Evolutionary conservation across 2,888 invertebrate genomes (phyloP), one percentile per base, ranked within the genome.

Genomic region (Tenodera sinensis): DNA sequence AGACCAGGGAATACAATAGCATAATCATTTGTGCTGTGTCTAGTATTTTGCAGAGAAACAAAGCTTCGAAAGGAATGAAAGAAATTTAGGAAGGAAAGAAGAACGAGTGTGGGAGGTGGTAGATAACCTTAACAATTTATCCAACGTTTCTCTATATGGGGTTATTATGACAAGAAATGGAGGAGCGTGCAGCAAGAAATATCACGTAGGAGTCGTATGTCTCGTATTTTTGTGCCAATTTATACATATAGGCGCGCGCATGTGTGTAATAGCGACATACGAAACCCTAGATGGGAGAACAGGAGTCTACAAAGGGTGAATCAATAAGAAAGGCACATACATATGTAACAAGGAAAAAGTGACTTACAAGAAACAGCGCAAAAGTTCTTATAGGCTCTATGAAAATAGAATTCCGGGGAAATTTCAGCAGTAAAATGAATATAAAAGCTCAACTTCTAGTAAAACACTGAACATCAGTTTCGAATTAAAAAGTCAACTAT

Each of bases 61-160:
- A n/a, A n/a, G n/a, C n/a, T n/a, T n/a, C n/a, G n/a, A n/a, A n/a
- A 71, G 3, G 54, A 20, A 71, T 1, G 0, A 71, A 71, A 6
- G 3, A 20, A 71, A 71, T 0, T 4, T 6, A 71, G 54, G 54
- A 71, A 25, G 25, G 54, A 71, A 71, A 20, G 9, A 7, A 25
- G 54, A 71, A 71, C 4, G 0, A 71, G 54, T 20, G 20, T 71
- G 54, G 54, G 54, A 71, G 54, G 54, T 20, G 86, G 81, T 86
- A 81, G 86, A 71, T 71, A 86, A 81, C 86, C 81, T 81, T 81
- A 86, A 86, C 71, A 28, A 86, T 86, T 86, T 86, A 86, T 86
- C 86, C 30, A 30, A 28, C 28, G 81, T 86, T 71, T 86, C 54
- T 81, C 30, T 86, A 81, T 86, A 86, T 81, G 54, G 85, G 54